phyloP scores from a whole-genome alignment of 2,888 invertebrate species.

The Campopleginae sp. region DNA sequence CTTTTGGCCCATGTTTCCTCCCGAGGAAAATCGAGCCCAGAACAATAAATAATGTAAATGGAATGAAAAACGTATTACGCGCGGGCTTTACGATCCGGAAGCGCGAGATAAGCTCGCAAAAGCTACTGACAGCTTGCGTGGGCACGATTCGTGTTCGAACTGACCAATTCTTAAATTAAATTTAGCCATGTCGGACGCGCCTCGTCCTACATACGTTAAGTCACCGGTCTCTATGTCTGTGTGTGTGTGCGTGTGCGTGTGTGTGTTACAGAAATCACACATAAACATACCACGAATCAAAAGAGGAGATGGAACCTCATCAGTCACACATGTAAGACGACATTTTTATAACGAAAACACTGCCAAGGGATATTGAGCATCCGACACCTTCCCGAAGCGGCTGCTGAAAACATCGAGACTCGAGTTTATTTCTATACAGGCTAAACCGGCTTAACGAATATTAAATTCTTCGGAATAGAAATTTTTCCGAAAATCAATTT shows the following conservation, averaged over 20 bases:
- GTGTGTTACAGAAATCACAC: constrained; percentile 35
- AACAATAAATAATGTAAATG: not conserved
- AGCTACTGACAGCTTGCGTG: constrained; percentile 64
- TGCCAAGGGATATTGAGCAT: not conserved
- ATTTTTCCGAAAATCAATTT: not conserved
- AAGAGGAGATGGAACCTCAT: constrained; percentile 35
- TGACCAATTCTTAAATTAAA: constrained; percentile 77
- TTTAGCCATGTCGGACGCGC: constrained; percentile 76
- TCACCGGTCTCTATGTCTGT: no score
- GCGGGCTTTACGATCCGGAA: constrained; percentile 64
- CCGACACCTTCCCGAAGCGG: not conserved
- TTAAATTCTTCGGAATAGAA: not conserved
- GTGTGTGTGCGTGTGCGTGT: not conserved
- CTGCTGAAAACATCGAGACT: not conserved
- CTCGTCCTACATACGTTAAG: constrained; percentile 76
- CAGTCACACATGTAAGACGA: constrained; percentile 3
- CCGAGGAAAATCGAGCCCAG: not conserved
- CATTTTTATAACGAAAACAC: not conserved
- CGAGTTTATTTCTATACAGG: not conserved
- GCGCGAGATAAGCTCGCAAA: constrained; percentile 50
- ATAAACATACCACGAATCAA: constrained; percentile 10
- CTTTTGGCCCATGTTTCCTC: not conserved
- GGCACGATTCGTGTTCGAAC: constrained; percentile 74
- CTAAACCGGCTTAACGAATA: not conserved
- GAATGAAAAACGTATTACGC: constrained; percentile 8